phyloP scores from a whole-genome alignment of 2,888 invertebrate genomes.

The Tuta absoluta region DNA sequence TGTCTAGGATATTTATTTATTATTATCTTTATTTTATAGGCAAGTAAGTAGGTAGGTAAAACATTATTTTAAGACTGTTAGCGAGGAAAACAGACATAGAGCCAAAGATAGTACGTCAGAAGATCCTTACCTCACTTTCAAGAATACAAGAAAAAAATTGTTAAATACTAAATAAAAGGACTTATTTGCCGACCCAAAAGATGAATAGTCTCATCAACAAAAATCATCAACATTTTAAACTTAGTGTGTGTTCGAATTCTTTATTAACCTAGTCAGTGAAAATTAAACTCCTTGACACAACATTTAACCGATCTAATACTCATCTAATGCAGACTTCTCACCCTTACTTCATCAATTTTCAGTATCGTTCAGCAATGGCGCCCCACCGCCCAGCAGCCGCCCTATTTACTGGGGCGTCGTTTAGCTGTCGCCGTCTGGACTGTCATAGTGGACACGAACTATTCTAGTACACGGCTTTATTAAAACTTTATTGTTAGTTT shows the following conservation, averaged over 20 bases:
- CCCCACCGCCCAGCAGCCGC: slow-evolving; percentile 20
- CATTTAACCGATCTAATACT: not conserved
- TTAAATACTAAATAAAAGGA: too few species aligned
- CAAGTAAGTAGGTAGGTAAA: too few species aligned
- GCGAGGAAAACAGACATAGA: too few species aligned
- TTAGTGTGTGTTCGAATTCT: not conserved
- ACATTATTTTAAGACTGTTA: too few species aligned
- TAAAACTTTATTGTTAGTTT: not conserved
- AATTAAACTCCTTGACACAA: not conserved
- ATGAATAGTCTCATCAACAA: too few species aligned
- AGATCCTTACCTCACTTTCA: too few species aligned
- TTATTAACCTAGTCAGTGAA: not conserved
- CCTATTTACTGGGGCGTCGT: slow-evolving; percentile 26
- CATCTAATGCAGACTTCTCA: not conserved
- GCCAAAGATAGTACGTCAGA: too few species aligned
- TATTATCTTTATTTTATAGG: too few species aligned
- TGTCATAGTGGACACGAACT: slow-evolving; percentile 36
- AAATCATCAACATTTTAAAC: too few species aligned
- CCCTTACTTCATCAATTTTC: slow-evolving; percentile 16
- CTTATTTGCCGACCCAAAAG: too few species aligned
- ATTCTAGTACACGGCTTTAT: slow-evolving; percentile 33
- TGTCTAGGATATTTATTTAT: too few species aligned
- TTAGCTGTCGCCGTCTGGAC: slow-evolving; percentile 32
- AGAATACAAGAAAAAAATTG: too few species aligned
- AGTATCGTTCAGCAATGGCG: slow-evolving; percentile 18